Percentiles rank a stretch among this genome's conserved stretches.
Conservation (phyloP, 2,797 vertebrate genomes). For the Bovichtus variegatus region DNA sequence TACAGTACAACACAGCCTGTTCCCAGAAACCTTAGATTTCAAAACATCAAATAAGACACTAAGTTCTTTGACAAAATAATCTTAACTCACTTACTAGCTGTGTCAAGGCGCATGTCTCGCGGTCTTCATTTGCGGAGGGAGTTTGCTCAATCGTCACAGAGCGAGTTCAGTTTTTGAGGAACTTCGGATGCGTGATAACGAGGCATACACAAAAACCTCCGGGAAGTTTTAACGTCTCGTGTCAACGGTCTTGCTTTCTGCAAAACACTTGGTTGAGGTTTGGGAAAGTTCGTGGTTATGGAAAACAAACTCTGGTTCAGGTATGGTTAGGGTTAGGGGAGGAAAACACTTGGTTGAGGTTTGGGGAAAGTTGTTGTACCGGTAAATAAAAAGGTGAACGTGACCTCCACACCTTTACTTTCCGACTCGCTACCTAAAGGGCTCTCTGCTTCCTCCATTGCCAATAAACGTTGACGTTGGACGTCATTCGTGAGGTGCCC, state of each 20-base stretch:
- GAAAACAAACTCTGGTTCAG: not conserved
- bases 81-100: not conserved
- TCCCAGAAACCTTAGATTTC: not conserved
- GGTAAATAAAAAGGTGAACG: not conserved
- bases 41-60: slow-evolving; percentile 14
- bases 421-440: not conserved
- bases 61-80: slow-evolving; percentile 7
- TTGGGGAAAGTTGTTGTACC: not conserved
- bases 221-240: not conserved
- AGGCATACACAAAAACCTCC: not conserved
- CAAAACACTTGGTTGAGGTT: not conserved
- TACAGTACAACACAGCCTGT: slow-evolving; percentile 25
- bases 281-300: not conserved
- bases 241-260: not conserved
- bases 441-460: not conserved
- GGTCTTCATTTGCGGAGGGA: not conserved
- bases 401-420: not conserved
- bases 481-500: not conserved
- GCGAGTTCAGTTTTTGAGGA: not conserved
- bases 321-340: too few species aligned
- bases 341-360: not conserved
- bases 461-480: fast-evolving
- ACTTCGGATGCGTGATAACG: not conserved
- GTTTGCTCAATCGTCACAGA: not conserved
- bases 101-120: not conserved